These are phyloP conservation scores for Rugalucina vietnamica DNA, from an alignment of 2,888 invertebrate species.

Conservation along the genomic window DNA sequence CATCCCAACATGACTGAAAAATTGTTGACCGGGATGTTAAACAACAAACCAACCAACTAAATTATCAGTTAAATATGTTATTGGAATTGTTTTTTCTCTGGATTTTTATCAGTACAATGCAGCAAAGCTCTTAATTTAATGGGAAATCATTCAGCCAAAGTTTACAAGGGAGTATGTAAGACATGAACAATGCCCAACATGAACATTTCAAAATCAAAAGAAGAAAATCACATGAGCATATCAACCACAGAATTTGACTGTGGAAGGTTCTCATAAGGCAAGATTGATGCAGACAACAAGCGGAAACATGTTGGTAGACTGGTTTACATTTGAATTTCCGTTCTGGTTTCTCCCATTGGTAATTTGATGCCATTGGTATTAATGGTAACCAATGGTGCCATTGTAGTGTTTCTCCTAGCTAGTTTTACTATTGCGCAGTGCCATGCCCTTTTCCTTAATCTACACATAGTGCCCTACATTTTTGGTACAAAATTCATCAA, in stretches of 20 bases:
- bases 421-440: background rate
- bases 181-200: background rate
- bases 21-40: too few species aligned
- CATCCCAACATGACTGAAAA: too few species aligned
- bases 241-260: background rate
- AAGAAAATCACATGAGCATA: background rate
- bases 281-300: background rate
- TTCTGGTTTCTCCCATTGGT: background rate
- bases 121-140: too few species aligned
- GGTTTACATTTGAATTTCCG: background rate
- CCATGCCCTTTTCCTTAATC: background rate
- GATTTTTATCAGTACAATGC: too few species aligned
- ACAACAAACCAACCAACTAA: too few species aligned
- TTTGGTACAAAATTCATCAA: background rate
- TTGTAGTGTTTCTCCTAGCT: too few species aligned
- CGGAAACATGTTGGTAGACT: background rate
- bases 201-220: background rate
- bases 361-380: background rate
- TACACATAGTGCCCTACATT: background rate
- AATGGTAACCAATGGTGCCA: background rate
- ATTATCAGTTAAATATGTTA: too few species aligned
- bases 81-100: too few species aligned
- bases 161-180: too few species aligned
- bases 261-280: background rate
- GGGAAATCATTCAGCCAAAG: too few species aligned